Base-by-base conservation (phyloP, 2,113 vertebrate species). In the Pedetes capensis region DNA sequence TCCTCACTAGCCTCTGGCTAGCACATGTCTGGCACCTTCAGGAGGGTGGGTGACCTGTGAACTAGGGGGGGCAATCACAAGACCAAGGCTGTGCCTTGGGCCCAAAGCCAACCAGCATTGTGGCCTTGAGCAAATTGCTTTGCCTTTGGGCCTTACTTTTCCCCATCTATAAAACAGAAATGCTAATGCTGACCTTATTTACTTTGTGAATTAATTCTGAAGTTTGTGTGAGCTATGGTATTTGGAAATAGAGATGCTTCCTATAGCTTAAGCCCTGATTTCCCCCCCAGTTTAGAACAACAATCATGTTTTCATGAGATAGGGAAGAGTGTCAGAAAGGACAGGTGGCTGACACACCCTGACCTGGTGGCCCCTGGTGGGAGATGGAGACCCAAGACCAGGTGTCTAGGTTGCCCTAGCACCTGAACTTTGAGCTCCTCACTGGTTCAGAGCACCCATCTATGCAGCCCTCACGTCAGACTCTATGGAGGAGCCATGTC, bases 51-150 rank as follows among this genome's bases (percentile, higher is more conserved):
- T 68, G 57, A 44, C 39, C 51, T 4, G 1, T 3, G 39, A 68
- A 8, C 37, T n/a, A 23, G 23, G 29, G 0, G 0, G 51, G 72
- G 14, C 18, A 1, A 6, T 72, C 39, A 3, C 10, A 8, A 71
- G 61, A 22, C 29, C 59, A 39, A 1, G 8, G 9, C 42, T 18
- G 44, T 34, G 44, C 81, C 22, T 57, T 2, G 68, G n/a, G 27
- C 63, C 75, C 16, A 0, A 0, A 0, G 0, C 23, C 69, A 68
- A 1, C 44, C 39, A n/a, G 61, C 64, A 37, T 6, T 37, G n/a
- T 55, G 84, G 32, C 9, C 75, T 61, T 59, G 64, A 18, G 51
- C 25, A 17, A 53, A 66, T 69, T 1, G n/a, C 83, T 69, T 47
- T 29, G 17, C 49, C 49, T 23, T 10, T n/a, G 64, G 57, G 63